Percentiles rank a stretch among this genome's conserved stretches.
phyloP scores from a whole-genome alignment of 1,140 invertebrate species.

The Adelges cooleyi region DNA sequence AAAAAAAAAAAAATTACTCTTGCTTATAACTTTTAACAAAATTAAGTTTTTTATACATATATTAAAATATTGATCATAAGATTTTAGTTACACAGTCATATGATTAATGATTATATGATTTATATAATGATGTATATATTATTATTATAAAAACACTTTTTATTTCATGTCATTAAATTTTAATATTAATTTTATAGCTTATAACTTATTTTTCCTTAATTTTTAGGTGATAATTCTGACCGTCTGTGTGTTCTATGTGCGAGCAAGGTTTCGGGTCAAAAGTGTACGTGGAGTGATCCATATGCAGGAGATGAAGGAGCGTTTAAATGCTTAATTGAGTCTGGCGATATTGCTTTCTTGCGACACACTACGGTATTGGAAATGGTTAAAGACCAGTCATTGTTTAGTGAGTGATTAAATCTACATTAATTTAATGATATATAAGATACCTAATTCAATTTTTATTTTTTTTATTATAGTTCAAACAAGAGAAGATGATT shows the following conservation, averaged over 20 bases:
- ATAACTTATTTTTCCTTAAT: too few relatives aligned
- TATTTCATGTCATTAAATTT: too few relatives aligned
- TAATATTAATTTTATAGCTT: too few relatives aligned
- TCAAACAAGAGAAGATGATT: conserved; percentile 49
- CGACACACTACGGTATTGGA: conserved; percentile 72
- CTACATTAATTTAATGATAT: too few relatives aligned
- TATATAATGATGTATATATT: too few relatives aligned
- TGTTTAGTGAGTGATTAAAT: conserved; percentile 43
- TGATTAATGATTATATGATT: too few relatives aligned
- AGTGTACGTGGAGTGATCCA: conserved; percentile 76
- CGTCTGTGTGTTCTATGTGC: conserved; percentile 73
- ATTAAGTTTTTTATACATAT: too few relatives aligned
- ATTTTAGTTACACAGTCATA: too few relatives aligned
- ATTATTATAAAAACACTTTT: too few relatives aligned
- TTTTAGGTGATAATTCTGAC: conserved; percentile 60
- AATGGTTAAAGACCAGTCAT: conserved; percentile 47
- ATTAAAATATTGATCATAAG: too few relatives aligned
- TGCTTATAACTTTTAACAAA: too few relatives aligned
- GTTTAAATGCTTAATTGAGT: conserved; percentile 72
- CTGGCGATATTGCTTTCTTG: conserved; percentile 84
- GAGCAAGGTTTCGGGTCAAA: conserved; percentile 59
- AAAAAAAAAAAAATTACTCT: too few relatives aligned
- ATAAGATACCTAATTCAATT: not conserved
- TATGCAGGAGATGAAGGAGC: conserved; percentile 85
- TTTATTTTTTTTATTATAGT: not conserved